Base-by-base conservation (phyloP, 1,140 invertebrate species). In the Aphidius ervi region DNA sequence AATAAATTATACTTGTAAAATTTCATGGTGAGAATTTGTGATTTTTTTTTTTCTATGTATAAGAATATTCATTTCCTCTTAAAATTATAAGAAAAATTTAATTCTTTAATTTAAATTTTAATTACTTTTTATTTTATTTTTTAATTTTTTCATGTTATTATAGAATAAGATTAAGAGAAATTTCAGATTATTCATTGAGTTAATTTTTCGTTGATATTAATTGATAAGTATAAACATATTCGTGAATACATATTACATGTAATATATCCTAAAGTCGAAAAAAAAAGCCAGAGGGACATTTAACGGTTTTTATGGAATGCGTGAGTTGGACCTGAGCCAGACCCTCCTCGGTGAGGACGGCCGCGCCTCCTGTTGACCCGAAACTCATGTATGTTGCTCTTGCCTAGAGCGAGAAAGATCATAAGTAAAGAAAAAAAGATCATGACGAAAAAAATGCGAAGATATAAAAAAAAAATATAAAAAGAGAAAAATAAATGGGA, bases 291-390 rank as follows among this genome's bases (percentile, higher is more conserved):
- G 49, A 63, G 69, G 61, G 73, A 71, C 71, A 70, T 75, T 78
- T 78, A 78, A 78, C 76, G 76, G 76, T 78, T 78, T 77, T 76
- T 71, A 69, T 72, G 75, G 76, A 77, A 78, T 78, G 74, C 68
- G 69, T 69, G 70, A 76, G 71, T 77, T 78, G 76, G 76, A 72
- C 63, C 58, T 64, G 71, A 66, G 76, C 76, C 76, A 78, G 70
- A 68, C 70, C 52, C 68, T 74, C 71, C 66, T 69, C 65, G 65
- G 63, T 67, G 71, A 70, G 68, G 66, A 71, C 68, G 61, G 69
- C 74, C 76, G 76, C 75, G 73, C 76, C 73, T 74, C 69, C 67
- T 57, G 65, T 65, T 77, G 76, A 79, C 77, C 76, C 75, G 72
- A 67, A 77, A 77, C 46, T 49, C 46, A 71, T 62, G 62, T 69